Percentiles rank a stretch among this genome's conserved stretches.
phyloP scores from a whole-genome alignment of 2,797 vertebrate species.

The Rhinella marina region DNA sequence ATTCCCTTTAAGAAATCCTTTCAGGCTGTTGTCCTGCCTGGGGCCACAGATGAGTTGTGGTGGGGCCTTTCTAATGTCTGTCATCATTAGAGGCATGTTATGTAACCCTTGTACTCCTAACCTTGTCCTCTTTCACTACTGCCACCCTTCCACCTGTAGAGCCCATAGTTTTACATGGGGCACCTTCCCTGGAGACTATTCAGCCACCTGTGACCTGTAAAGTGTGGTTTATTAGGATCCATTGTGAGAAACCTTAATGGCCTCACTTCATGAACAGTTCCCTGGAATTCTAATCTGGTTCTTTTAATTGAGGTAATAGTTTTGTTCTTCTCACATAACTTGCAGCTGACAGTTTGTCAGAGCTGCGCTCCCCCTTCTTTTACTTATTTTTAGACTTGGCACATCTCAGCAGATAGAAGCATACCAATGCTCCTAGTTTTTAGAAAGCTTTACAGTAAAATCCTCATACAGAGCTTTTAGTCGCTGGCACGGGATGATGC shows the following conservation, averaged over 20 bases:
- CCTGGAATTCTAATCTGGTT: neutral
- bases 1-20: neutral
- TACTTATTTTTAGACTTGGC: conserved; percentile 40
- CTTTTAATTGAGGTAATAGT: conserved; percentile 2
- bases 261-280: neutral
- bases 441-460: conserved; percentile 3
- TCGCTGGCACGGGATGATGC: neutral
- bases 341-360: conserved; percentile 10
- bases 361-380: neutral
- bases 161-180: neutral
- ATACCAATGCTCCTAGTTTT: conserved; percentile 19
- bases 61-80: neutral
- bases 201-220: neutral
- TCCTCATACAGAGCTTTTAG: conserved; percentile 24
- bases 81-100: conserved; percentile 26
- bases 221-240: neutral
- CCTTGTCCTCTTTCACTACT: neutral
- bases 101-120: conserved; percentile 21
- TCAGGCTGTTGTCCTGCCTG: neutral
- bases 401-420: conserved; percentile 20
- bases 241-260: neutral
- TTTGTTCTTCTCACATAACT: conserved; percentile 24
- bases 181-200: neutral
- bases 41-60: neutral
- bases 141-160: neutral